These are phyloP conservation scores for Hofmannophila pseudospretella DNA, from an alignment of 2,888 invertebrate species.

Conservation along the genomic window DNA sequence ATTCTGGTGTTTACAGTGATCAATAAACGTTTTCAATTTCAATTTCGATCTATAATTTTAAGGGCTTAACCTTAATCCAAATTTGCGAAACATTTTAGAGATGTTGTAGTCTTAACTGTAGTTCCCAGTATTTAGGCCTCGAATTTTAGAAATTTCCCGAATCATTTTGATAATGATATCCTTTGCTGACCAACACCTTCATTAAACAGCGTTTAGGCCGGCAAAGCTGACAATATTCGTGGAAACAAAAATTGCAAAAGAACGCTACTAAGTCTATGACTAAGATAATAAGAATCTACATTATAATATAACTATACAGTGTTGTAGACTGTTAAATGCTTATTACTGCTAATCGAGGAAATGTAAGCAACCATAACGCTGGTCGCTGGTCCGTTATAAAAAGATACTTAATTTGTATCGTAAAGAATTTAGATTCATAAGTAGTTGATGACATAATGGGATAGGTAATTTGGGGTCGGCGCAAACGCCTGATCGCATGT, in stretches of 20 bases:
- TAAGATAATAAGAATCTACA: constrained; percentile 6
- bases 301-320: constrained; percentile 3
- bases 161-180: constrained; percentile 9
- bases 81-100: too few relatives aligned
- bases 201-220: constrained; percentile 19
- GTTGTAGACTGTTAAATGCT: constrained; percentile 47
- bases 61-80: too few relatives aligned
- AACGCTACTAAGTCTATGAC: not conserved
- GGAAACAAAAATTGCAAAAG: constrained; percentile 4
- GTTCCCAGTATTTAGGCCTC: too few relatives aligned
- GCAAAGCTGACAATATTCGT: constrained; percentile 7
- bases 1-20: too few relatives aligned
- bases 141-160: constrained; percentile 5
- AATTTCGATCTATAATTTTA: too few relatives aligned
- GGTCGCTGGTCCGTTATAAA: constrained; percentile 47
- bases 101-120: too few relatives aligned
- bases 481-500: constrained; percentile 54
- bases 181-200: constrained; percentile 10
- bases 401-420: constrained; percentile 61
- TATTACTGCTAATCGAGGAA: constrained; percentile 60
- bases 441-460: constrained; percentile 74
- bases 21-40: too few relatives aligned
- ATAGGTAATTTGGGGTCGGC: constrained; percentile 61
- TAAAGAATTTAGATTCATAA: constrained; percentile 70
- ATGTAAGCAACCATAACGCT: constrained; percentile 60